These are phyloP conservation scores for Empis stercorea DNA, from an alignment of 2,888 invertebrate species.

Conservation along the genomic window DNA sequence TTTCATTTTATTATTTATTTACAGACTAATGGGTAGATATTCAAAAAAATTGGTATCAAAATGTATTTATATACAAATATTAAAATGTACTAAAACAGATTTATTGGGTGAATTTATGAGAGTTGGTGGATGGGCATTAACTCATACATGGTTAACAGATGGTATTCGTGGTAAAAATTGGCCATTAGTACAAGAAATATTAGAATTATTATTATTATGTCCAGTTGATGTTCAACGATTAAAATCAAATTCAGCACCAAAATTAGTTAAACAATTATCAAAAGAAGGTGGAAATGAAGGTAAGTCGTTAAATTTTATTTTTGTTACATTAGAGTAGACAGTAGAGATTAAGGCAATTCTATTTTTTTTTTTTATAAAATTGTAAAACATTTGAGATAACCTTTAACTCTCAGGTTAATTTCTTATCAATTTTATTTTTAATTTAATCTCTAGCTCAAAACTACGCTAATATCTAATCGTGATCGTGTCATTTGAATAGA, in stretches of 20 bases:
- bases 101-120: slow-evolving; percentile 79
- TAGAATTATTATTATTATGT: slow-evolving; percentile 70
- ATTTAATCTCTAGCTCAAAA: too few relatives aligned
- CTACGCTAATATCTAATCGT: too few relatives aligned
- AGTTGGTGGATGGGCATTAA: slow-evolving; percentile 82
- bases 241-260: slow-evolving; percentile 84
- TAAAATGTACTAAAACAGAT: slow-evolving; percentile 73
- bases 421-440: too few relatives aligned
- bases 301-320: slow-evolving; percentile 37
- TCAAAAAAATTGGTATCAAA: slow-evolving; percentile 91
- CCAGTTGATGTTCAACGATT: slow-evolving; percentile 85
- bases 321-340: too few relatives aligned
- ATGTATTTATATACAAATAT: slow-evolving; percentile 87
- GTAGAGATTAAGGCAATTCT: too few relatives aligned
- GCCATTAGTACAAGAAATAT: slow-evolving; percentile 73
- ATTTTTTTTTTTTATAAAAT: too few relatives aligned
- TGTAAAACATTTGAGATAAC: too few relatives aligned
- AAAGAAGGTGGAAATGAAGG: slow-evolving; percentile 71
- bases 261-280: slow-evolving; percentile 76
- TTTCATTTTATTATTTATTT: slow-evolving; percentile 29
- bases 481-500: too few relatives aligned
- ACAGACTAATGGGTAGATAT: slow-evolving; percentile 88
- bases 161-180: slow-evolving; percentile 73
- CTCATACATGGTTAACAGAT: slow-evolving; percentile 83
- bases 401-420: too few relatives aligned